Evolutionary conservation across 2,888 invertebrate species (phyloP).

Genomic region (Drosophila mayaguana): DNA sequence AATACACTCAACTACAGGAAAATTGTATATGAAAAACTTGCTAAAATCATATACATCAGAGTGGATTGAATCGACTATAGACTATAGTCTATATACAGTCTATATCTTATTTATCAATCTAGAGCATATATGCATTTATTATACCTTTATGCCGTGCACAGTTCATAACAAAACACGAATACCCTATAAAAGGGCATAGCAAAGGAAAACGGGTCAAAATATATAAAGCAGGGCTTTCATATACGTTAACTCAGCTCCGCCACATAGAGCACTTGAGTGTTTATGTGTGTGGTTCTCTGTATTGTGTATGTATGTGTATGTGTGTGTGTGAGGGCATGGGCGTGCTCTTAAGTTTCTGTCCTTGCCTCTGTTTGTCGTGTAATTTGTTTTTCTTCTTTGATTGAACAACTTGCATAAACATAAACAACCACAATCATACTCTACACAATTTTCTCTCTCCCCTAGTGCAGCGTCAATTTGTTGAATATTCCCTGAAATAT

Average conservation of each 20-base stretch:
- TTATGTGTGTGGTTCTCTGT: slow-evolving; percentile 21
- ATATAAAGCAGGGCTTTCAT: slow-evolving; percentile 59
- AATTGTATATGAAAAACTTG: no score
- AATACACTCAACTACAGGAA: neutral
- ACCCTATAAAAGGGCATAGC: neutral
- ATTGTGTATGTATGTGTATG: slow-evolving; percentile 22
- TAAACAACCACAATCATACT: slow-evolving; percentile 19
- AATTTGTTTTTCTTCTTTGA: slow-evolving; percentile 33
- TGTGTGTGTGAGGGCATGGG: slow-evolving; percentile 29
- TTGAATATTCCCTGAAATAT: neutral
- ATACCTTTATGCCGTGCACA: no score
- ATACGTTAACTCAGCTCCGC: slow-evolving; percentile 72
- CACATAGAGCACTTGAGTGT: neutral
- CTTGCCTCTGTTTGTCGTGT: slow-evolving; percentile 39
- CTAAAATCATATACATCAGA: no score
- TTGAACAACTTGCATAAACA: slow-evolving; percentile 23
- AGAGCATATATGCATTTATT: neutral
- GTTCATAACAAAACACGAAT: neutral
- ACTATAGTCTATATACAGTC: no score
- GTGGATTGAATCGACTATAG: no score
- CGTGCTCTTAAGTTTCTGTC: slow-evolving; percentile 22
- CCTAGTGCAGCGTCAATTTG: slow-evolving; percentile 8
- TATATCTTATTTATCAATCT: neutral
- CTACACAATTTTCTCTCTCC: neutral
- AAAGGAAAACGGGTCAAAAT: slow-evolving; percentile 21